These are phyloP conservation scores for Acheta domesticus DNA, from an alignment of 2,888 invertebrate species.

Conservation along the genomic window DNA sequence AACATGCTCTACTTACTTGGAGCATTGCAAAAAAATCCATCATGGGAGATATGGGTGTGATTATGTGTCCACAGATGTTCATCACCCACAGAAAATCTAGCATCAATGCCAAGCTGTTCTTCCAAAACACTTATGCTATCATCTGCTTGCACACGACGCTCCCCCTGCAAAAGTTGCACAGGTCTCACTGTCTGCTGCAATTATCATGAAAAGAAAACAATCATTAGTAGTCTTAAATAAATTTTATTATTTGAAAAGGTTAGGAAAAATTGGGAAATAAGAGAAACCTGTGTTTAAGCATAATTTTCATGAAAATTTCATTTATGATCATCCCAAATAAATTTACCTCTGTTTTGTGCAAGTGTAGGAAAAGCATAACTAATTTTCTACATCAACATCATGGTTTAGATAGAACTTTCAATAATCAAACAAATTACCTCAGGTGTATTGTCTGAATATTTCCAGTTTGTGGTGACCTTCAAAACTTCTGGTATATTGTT, in stretches of 20 bases:
- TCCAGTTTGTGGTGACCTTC: conserved; percentile 23
- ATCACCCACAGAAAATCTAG: neutral
- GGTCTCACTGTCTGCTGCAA: conserved; percentile 1
- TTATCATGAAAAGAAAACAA: neutral
- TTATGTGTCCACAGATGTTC: conserved; percentile 37
- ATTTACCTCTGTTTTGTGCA: no score
- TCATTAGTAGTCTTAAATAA: neutral
- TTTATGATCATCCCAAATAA: no score
- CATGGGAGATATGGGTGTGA: conserved; percentile 46
- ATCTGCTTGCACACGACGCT: neutral
- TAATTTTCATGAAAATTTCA: neutral
- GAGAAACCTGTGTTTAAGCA: neutral
- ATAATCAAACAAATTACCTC: conserved; percentile 21
- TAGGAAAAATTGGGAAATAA: neutral
- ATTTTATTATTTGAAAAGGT: neutral
- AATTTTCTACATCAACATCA: neutral
- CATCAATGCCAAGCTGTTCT: neutral
- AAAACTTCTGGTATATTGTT: conserved; percentile 26
- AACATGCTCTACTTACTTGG: conserved; percentile 50
- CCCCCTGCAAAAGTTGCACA: neutral
- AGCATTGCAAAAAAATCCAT: conserved; percentile 68
- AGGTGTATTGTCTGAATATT: conserved; percentile 27
- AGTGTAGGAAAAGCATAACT: no score
- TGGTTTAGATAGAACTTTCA: neutral
- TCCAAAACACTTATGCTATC: neutral